Conservation (phyloP, 1,140 invertebrate genomes). For the Chymomyza costata region DNA sequence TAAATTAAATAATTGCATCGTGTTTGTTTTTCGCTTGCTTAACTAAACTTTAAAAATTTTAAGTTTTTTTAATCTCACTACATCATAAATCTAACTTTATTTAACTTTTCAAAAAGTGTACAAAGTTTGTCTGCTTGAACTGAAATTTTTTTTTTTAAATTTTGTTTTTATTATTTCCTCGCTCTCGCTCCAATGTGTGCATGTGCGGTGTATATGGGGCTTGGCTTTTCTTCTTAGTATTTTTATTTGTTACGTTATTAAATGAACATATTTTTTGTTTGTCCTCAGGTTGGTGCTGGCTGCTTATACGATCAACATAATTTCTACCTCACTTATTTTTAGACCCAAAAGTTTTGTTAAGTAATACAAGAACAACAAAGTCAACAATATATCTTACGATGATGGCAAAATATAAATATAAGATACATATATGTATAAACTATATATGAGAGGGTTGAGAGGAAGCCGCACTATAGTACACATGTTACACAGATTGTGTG, state of each 20-base stretch:
- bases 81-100: no score
- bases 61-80: no score
- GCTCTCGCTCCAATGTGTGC: neutral
- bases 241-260: slow-evolving; percentile 52
- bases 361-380: slow-evolving; percentile 25
- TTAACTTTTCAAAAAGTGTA: no score
- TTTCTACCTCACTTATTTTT: slow-evolving; percentile 54
- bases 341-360: slow-evolving; percentile 40
- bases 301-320: slow-evolving; percentile 32
- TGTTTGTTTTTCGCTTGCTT: no score
- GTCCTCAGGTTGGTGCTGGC: slow-evolving; percentile 35
- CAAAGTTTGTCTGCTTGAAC: slow-evolving; percentile 6
- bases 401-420: no score
- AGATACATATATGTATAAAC: no score
- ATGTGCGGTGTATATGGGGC: neutral
- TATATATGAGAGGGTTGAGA: no score
- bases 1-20: no score
- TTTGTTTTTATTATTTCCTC: neutral
- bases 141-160: slow-evolving; percentile 8
- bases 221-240: neutral
- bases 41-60: no score
- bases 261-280: slow-evolving; percentile 45
- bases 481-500: no score
- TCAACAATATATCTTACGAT: neutral
- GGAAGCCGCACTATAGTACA: no score